These are phyloP conservation scores for Hypolimnas misippus DNA, from an alignment of 2,888 invertebrate genomes.

Conservation along the genomic window DNA sequence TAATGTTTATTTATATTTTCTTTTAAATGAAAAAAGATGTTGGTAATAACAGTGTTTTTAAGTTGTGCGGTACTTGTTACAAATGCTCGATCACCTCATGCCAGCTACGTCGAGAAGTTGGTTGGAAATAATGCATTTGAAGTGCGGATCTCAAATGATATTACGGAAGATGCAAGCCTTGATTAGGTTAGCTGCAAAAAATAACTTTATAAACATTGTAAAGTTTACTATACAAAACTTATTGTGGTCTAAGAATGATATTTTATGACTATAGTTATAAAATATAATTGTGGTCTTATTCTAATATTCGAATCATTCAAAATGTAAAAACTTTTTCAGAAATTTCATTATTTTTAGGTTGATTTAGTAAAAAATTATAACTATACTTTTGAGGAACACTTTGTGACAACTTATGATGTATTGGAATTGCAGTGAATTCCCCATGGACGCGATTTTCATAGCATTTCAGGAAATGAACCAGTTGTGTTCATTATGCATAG, in stretches of 20 bases:
- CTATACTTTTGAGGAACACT: constrained; percentile 86
- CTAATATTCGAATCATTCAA: too few species aligned
- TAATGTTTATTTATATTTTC: too few species aligned
- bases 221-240: too few species aligned
- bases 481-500: constrained; percentile 88
- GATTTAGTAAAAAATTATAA: constrained; percentile 85
- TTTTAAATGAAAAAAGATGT: constrained; percentile 47
- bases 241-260: too few species aligned
- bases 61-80: constrained; percentile 43
- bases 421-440: constrained; percentile 89
- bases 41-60: constrained; percentile 40
- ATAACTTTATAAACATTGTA: not conserved
- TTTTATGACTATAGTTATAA: too few species aligned
- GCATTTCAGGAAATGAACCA: constrained; percentile 73
- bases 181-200: constrained; percentile 61
- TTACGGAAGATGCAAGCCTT: constrained; percentile 67
- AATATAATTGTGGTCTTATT: too few species aligned
- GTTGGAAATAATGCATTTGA: constrained; percentile 43
- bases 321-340: too few species aligned
- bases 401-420: constrained; percentile 88
- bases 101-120: constrained; percentile 52
- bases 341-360: too few species aligned
- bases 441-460: constrained; percentile 72
- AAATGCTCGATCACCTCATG: constrained; percentile 51
- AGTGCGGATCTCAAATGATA: constrained; percentile 57